Percentiles rank a stretch among this genome's conserved stretches.
phyloP scores from a whole-genome alignment of 2,888 invertebrate species.

The Lacanobia wlatinum region DNA sequence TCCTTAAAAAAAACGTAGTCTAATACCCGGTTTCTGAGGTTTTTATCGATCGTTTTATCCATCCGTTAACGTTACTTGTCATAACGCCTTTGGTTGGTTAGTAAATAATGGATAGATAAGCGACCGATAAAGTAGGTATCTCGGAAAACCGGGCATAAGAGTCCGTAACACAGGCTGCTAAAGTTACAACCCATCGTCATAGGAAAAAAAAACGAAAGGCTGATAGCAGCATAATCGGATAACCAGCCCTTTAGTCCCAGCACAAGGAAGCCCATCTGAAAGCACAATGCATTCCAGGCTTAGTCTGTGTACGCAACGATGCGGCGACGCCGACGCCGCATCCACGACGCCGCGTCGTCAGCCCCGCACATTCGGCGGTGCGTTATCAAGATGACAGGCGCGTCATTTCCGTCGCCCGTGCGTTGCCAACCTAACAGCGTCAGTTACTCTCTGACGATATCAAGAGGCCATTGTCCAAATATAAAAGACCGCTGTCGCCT shows the following conservation, averaged over 20 bases:
- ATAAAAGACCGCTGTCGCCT: slow-evolving; percentile 74
- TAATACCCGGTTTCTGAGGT: no score
- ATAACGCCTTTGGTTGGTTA: no score
- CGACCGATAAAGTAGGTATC: no score
- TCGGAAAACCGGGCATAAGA: no score
- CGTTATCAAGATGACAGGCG: slow-evolving; percentile 77
- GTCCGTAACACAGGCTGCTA: neutral
- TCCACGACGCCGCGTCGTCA: no score
- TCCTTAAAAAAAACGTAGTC: no score
- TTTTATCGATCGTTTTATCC: no score
- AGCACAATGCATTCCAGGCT: slow-evolving; percentile 31
- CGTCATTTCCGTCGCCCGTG: slow-evolving; percentile 80
- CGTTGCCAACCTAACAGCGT: slow-evolving; percentile 72
- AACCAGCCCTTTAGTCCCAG: slow-evolving; percentile 1
- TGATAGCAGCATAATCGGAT: neutral
- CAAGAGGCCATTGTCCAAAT: slow-evolving; percentile 79
- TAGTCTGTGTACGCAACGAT: slow-evolving; percentile 27
- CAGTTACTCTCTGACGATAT: slow-evolving; percentile 75
- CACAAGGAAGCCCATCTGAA: slow-evolving; percentile 22
- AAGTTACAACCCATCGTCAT: neutral
- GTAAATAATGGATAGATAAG: no score
- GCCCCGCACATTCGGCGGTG: slow-evolving; percentile 56
- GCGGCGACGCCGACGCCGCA: slow-evolving; percentile 29
- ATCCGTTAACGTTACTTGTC: no score
- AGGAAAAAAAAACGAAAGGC: neutral